Conservation (phyloP, 2,113 vertebrate genomes). For the Craseonycteris thonglongyai region DNA sequence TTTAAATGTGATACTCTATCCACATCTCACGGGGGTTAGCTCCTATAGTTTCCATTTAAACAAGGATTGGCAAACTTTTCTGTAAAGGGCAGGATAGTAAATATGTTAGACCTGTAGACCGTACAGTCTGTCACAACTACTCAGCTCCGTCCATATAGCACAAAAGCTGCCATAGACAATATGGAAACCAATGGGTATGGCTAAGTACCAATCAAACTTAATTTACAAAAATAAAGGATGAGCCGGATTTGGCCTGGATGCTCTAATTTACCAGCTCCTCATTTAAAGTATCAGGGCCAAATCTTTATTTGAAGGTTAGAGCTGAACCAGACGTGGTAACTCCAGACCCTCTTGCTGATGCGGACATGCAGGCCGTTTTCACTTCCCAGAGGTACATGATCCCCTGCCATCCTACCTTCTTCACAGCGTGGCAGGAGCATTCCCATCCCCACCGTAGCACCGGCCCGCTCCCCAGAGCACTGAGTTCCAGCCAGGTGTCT, state of each 20-base stretch:
- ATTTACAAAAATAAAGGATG: background rate
- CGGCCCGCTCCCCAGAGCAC: background rate
- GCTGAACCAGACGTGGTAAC: background rate
- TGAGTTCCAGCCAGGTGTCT: background rate
- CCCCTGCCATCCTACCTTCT: background rate
- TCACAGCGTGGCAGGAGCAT: background rate
- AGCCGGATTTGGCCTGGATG: background rate
- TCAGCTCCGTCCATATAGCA: accelerated
- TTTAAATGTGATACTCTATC: background rate
- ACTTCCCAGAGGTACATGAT: background rate
- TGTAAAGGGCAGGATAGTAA: background rate
- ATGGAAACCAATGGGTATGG: background rate
- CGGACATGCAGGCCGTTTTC: background rate
- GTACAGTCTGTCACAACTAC: background rate
- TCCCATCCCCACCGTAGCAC: background rate
- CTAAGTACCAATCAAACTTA: background rate
- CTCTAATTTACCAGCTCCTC: background rate
- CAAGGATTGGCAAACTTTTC: background rate
- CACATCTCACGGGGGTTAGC: background rate
- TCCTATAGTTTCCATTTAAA: background rate
- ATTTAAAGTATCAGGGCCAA: background rate
- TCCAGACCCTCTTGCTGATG: background rate
- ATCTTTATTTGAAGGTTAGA: background rate
- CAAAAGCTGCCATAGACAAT: background rate
- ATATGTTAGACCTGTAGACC: background rate